Conservation (phyloP, 1,140 invertebrate genomes). For the Bursaphelenchus mucronatus region DNA sequence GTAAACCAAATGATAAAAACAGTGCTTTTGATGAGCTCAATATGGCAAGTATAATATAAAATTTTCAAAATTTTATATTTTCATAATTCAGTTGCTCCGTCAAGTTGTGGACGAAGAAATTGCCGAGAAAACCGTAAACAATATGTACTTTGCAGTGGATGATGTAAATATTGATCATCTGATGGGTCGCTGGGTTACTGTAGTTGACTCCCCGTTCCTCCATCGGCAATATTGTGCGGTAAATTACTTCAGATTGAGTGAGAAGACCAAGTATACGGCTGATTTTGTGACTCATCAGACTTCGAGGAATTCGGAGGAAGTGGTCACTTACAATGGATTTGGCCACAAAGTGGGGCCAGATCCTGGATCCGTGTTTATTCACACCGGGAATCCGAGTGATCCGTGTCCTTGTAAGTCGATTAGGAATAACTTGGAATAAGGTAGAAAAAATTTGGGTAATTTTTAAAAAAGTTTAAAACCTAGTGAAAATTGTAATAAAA, state of each 20-base stretch:
- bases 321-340: constrained; percentile 33
- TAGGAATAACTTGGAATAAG: neutral
- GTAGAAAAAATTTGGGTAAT: neutral
- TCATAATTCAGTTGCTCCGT: constrained; percentile 39
- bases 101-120: constrained; percentile 45
- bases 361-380: constrained; percentile 47
- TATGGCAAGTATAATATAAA: constrained; percentile 2
- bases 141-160: constrained; percentile 51
- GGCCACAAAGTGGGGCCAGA: constrained; percentile 48
- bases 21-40: constrained; percentile 15
- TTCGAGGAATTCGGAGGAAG: constrained; percentile 30
- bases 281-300: constrained; percentile 44
- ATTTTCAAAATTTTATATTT: neutral
- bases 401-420: constrained; percentile 46
- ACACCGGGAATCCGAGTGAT: constrained; percentile 50
- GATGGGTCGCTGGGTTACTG: constrained; percentile 48
- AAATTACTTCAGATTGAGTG: constrained; percentile 34
- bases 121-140: constrained; percentile 41
- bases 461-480: constrained; percentile 4
- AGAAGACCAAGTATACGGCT: constrained; percentile 44
- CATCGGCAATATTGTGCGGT: constrained; percentile 45
- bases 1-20: constrained; percentile 16
- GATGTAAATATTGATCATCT: constrained; percentile 47
- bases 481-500: neutral
- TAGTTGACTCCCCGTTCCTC: constrained; percentile 48